These are phyloP conservation scores for Lagocephalus sceleratus DNA, from an alignment of 2,797 vertebrate genomes.

Conservation along the genomic window DNA sequence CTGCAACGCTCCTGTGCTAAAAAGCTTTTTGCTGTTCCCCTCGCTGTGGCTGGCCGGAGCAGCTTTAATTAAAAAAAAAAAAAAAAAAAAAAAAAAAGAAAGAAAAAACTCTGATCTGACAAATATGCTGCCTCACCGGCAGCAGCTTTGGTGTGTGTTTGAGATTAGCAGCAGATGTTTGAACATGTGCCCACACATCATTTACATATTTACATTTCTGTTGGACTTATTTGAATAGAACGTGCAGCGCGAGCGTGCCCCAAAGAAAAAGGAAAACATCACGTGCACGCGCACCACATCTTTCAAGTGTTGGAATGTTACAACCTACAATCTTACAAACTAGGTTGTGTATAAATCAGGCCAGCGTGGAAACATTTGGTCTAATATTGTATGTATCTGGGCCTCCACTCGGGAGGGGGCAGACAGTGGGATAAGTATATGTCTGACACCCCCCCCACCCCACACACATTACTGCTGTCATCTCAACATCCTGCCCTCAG, in stretches of 20 bases:
- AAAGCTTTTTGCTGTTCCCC: slow-evolving; percentile 62
- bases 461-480: slow-evolving; percentile 53
- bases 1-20: slow-evolving; percentile 41
- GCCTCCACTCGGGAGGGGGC: slow-evolving; percentile 59
- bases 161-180: background rate
- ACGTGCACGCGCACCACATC: slow-evolving; percentile 2
- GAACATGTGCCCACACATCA: background rate
- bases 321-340: slow-evolving; percentile 32
- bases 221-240: slow-evolving; percentile 28
- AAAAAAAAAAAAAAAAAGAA: too few relatives aligned
- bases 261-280: slow-evolving; percentile 42
- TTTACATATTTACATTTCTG: slow-evolving; percentile 1
- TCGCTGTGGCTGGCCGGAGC: slow-evolving; percentile 35
- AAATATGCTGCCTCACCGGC: slow-evolving; percentile 33
- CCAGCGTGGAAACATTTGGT: slow-evolving; percentile 53
- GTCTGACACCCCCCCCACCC: slow-evolving; percentile 35
- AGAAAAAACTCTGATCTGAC: slow-evolving; percentile 39
- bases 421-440: slow-evolving; percentile 56
- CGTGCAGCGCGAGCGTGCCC: slow-evolving; percentile 24
- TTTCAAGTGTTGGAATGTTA: slow-evolving; percentile 9
- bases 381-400: slow-evolving; percentile 62
- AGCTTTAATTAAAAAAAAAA: slow-evolving; percentile 54
- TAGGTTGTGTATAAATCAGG: slow-evolving; percentile 43
- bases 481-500: slow-evolving; percentile 46
- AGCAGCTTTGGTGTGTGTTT: slow-evolving; percentile 1